A percentile compares a stretch with the other conserved stretches of the same genome.
Evolutionary conservation across 2,888 invertebrate species (phyloP).

Genomic region (Amaurobius ferox): DNA sequence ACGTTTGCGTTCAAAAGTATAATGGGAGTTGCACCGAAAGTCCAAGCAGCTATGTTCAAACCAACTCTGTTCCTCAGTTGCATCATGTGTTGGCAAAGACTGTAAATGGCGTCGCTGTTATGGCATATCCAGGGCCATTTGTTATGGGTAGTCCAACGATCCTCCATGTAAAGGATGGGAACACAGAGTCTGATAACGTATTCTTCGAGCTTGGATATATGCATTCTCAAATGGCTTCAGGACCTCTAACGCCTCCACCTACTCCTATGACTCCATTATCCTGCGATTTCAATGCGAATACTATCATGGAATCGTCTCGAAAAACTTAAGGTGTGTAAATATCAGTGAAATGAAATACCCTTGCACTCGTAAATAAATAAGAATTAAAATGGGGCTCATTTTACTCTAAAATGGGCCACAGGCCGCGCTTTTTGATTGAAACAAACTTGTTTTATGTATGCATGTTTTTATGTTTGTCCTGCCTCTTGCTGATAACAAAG

Average conservation of each 20-base stretch:
- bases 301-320: constrained; percentile 3
- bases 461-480: constrained; percentile 39
- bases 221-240: constrained; percentile 43
- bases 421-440: too few relatives aligned
- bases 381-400: neutral
- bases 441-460: constrained; percentile 30
- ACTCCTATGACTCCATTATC: constrained; percentile 50
- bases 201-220: constrained; percentile 53
- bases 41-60: constrained; percentile 11
- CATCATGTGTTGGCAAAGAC: constrained; percentile 63
- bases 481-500: constrained; percentile 29
- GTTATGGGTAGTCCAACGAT: constrained; percentile 56
- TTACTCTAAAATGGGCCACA: neutral
- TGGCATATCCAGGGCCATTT: constrained; percentile 51
- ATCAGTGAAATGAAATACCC: neutral
- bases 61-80: constrained; percentile 28
- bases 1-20: neutral
- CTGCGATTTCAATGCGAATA: constrained; percentile 49
- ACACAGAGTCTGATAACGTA: constrained; percentile 43
- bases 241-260: constrained; percentile 58
- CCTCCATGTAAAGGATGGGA: constrained; percentile 45
- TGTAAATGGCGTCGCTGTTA: constrained; percentile 51
- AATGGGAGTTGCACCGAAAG: neutral
- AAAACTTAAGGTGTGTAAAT: constrained; percentile 24
- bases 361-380: neutral